A percentile compares a stretch with the other conserved stretches of the same genome.
Conservation (phyloP, 2,797 vertebrate species). For the Tadarida brasiliensis region DNA sequence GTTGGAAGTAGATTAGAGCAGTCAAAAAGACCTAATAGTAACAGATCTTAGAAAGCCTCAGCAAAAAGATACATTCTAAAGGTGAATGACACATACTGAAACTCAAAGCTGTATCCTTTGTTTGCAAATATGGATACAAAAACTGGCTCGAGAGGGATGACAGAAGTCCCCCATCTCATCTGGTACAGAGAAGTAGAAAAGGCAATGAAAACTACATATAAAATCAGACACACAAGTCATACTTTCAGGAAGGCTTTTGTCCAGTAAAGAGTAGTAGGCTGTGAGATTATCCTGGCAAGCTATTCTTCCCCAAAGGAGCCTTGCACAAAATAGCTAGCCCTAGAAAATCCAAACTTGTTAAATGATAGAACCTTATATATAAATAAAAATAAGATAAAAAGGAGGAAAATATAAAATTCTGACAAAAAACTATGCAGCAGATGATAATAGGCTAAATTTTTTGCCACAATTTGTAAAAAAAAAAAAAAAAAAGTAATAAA, state of each 20-base stretch:
- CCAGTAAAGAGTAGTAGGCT: neutral
- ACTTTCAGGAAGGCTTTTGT: neutral
- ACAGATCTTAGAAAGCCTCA: neutral
- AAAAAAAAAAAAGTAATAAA: no score
- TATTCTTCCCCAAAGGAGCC: neutral
- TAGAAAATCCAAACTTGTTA: neutral
- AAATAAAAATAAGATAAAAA: conserved; percentile 51
- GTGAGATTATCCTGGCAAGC: neutral
- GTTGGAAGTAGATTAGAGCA: neutral
- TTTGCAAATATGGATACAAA: conserved; percentile 2
- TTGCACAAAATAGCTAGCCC: neutral
- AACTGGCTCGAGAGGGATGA: neutral
- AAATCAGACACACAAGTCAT: neutral
- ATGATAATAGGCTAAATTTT: neutral
- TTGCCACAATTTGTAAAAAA: conserved; percentile 9
- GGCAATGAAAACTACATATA: neutral
- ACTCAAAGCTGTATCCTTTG: neutral
- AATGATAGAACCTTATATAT: neutral
- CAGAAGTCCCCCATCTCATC: neutral
- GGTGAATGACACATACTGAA: neutral
- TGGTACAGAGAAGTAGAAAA: neutral
- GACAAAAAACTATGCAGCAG: neutral
- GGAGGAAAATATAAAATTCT: neutral
- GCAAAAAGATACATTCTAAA: conserved; percentile 23
- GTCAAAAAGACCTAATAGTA: neutral